Evolutionary conservation across 2,888 invertebrate species (phyloP).

Genomic region (Seira ritae): DNA sequence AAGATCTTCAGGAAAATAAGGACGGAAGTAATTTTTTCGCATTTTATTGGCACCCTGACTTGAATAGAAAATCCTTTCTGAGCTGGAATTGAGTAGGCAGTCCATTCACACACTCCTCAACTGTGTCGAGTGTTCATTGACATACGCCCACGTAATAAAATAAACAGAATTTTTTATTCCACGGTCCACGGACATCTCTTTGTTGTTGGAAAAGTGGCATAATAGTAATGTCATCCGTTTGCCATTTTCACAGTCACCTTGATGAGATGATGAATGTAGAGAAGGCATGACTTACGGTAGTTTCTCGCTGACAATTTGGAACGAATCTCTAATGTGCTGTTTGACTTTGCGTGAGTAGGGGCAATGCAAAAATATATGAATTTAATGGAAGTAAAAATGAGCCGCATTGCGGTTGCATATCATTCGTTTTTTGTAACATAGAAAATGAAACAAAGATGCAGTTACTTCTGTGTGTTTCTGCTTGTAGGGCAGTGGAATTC

Average conservation of each 20-base stretch:
- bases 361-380: background rate
- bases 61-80: background rate
- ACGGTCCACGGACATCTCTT: background rate
- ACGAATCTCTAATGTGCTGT: background rate
- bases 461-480: too few relatives aligned
- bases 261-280: background rate
- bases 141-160: background rate
- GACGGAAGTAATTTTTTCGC: conserved; percentile 18
- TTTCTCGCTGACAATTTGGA: too few relatives aligned
- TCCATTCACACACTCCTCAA: background rate
- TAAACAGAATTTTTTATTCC: background rate
- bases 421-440: too few relatives aligned
- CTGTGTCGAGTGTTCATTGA: background rate
- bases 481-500: too few relatives aligned
- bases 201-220: background rate
- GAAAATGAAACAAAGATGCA: too few relatives aligned
- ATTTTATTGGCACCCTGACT: conserved; percentile 16
- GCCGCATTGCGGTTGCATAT: background rate
- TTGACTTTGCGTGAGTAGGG: background rate
- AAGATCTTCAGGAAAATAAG: background rate
- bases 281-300: background rate
- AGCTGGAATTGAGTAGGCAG: background rate
- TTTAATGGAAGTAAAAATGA: background rate
- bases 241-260: background rate
- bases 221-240: background rate